A percentile compares a stretch with the other conserved stretches of the same genome.
phyloP scores from a whole-genome alignment of 2,113 vertebrate species.

The Taxidea taxus region DNA sequence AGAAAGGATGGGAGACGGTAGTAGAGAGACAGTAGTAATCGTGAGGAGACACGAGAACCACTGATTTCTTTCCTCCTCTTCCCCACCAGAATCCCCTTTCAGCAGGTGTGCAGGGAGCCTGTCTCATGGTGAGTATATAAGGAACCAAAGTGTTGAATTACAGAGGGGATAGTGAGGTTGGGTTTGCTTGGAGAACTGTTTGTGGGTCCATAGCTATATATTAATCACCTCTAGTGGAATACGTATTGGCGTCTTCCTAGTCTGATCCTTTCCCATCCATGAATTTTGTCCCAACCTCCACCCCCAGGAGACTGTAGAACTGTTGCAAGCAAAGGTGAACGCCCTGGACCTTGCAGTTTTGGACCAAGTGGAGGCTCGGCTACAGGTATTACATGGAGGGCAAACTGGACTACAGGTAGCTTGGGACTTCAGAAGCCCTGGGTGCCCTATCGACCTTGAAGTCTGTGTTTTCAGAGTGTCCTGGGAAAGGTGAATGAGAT shows the following conservation, averaged over 20 bases:
- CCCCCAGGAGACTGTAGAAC: conserved; percentile 91
- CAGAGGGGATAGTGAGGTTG: neutral
- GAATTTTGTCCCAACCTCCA: neutral
- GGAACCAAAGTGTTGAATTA: neutral
- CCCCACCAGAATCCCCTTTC: conserved; percentile 90
- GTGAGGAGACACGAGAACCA: neutral
- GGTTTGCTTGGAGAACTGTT: neutral
- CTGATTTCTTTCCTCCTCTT: neutral
- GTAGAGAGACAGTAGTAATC: neutral
- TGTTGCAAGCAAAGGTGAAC: conserved; percentile 93
- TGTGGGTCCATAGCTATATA: neutral
- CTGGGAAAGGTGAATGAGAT: conserved; percentile 98
- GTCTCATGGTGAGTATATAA: conserved; percentile 88
- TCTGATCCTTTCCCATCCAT: neutral
- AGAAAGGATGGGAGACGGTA: neutral
- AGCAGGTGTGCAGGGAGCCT: conserved; percentile 89
- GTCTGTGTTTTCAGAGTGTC: conserved; percentile 87
- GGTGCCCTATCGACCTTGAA: neutral
- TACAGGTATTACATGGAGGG: conserved; percentile 86
- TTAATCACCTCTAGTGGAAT: neutral
- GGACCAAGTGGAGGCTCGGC: conserved; percentile 95
- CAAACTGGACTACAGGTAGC: neutral
- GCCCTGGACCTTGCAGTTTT: conserved; percentile 91
- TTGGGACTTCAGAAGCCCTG: neutral
- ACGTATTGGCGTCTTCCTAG: neutral